Evolutionary conservation across 2,113 vertebrate species (phyloP).

Genomic region (Catharus bicknelli): DNA sequence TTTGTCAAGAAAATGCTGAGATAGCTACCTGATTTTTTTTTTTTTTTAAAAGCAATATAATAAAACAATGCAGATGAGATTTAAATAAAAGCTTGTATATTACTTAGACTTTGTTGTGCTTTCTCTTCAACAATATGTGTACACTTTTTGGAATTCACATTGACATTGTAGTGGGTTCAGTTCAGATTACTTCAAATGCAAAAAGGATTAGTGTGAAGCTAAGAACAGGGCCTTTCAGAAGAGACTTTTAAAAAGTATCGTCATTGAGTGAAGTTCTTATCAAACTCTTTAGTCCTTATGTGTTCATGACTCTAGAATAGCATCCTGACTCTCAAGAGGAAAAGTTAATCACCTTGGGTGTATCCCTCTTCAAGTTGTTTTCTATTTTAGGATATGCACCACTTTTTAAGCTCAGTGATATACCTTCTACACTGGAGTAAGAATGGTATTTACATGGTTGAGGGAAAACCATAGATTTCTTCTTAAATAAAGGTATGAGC

Average conservation of each 20-base stretch:
- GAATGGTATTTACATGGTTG: background rate
- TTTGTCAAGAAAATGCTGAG: background rate
- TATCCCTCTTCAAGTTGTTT: background rate
- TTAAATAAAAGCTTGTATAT: background rate
- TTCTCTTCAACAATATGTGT: background rate
- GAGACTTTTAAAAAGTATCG: conserved; percentile 14
- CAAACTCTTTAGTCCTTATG: background rate
- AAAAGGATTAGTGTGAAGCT: background rate
- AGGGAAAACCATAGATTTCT: background rate
- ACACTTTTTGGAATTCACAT: background rate
- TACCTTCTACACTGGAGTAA: background rate
- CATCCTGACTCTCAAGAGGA: background rate
- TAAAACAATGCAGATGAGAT: background rate
- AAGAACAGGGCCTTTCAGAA: background rate
- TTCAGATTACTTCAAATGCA: background rate
- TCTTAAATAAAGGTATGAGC: background rate
- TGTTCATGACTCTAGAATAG: background rate
- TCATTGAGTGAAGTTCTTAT: background rate
- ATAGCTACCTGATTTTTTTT: background rate
- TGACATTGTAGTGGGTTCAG: conserved; percentile 12
- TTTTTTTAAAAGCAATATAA: accelerated
- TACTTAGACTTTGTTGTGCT: background rate
- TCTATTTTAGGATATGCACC: background rate
- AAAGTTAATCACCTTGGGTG: background rate
- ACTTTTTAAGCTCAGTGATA: background rate